Evolutionary conservation across 2,797 vertebrate species (phyloP).

Genomic region (Myripristis jacobus): DNA sequence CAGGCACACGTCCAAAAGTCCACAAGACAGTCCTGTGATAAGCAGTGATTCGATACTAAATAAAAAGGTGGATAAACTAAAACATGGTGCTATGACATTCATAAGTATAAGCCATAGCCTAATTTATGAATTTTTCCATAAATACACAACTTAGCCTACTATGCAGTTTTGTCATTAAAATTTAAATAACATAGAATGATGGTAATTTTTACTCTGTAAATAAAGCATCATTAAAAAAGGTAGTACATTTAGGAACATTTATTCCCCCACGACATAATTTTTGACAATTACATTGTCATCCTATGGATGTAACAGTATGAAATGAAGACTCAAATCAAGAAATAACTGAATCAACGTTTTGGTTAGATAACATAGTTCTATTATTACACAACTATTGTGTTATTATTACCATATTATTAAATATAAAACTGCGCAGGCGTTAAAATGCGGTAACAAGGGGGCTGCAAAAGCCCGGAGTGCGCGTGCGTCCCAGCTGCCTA

Average conservation of each 20-base stretch:
- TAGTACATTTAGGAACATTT: too few species aligned
- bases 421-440: slow-evolving; percentile 72
- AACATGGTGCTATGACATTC: too few species aligned
- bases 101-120: too few species aligned
- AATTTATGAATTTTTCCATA: too few species aligned
- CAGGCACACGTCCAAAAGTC: slow-evolving; percentile 63
- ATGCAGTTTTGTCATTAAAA: too few species aligned
- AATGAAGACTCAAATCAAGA: neutral
- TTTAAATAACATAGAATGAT: too few species aligned
- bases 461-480: slow-evolving; percentile 10
- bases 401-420: slow-evolving; percentile 68
- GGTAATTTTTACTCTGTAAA: too few species aligned
- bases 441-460: slow-evolving; percentile 77
- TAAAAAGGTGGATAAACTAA: slow-evolving; percentile 16
- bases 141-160: too few species aligned
- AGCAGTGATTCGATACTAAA: slow-evolving; percentile 28
- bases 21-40: slow-evolving; percentile 48
- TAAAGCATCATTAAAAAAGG: too few species aligned
- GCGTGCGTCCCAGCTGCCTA: slow-evolving; percentile 66
- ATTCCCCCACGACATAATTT: too few species aligned
- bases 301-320: neutral
- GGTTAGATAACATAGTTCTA: slow-evolving; percentile 27
- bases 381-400: slow-evolving; percentile 53
- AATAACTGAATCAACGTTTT: neutral
- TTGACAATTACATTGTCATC: too few species aligned